Base-by-base conservation (phyloP, 1,140 invertebrate genomes). In the Bombus waltoni region DNA sequence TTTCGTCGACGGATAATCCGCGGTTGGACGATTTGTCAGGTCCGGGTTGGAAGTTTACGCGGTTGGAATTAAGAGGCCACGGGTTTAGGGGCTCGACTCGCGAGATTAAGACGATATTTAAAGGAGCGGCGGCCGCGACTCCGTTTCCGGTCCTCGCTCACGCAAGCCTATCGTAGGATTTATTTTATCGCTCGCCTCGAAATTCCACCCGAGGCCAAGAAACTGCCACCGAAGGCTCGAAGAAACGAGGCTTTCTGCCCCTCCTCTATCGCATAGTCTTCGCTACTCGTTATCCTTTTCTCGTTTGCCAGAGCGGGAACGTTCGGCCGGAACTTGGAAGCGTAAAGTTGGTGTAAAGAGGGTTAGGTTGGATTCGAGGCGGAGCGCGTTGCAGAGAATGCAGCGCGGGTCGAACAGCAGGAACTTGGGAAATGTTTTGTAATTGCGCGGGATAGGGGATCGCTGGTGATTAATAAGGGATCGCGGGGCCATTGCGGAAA, bases 81-180 rank as follows among this genome's bases (percentile, higher is more conserved):
- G 25, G 53, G 32, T 28, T 81, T 35, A 28, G 78, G 66, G 81
- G 74, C 59, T n/a, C 83, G 86, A 85, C 86, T 90, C 65, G 79
- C 68, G 66, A 88, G 89, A 92, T 91, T 91, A 92, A 89, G 90
- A 85, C 86, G 88, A 90, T 92, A 92, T 90, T 92, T 91, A 91
- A 91, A 90, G 83, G 89, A 85, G 80, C 1, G 53, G 25, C 8
- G 38, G 57, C 25, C 68, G n/a, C 66, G 76, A 70, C 86, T 86
- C 76, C 80, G 86, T 85, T 87, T 86, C 89, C 86, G 85, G 3
- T 85, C 81, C 80, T 87, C 73, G 40, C 75, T 85, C 15, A 18
- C 68, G 47, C 53, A 59, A 70, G 80, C 71, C 72, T 83, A 84
- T 87, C 86, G 83, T 74, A 62, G 87, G 82, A 89, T 90, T 88